Evolutionary conservation across 1,140 invertebrate genomes (phyloP).

Genomic region (Zaprionus kolodkinae): DNA sequence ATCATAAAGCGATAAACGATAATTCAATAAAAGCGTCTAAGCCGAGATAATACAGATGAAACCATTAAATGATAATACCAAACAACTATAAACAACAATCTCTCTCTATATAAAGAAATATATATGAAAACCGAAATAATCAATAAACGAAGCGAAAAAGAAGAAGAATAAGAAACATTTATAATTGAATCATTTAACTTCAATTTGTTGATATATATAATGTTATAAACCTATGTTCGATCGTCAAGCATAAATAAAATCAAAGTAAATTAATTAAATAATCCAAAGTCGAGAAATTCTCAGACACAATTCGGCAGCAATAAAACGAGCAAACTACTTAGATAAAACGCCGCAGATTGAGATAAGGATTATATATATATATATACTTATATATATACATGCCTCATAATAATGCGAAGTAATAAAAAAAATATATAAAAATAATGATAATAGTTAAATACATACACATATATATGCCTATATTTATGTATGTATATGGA

Average conservation of each 20-base stretch:
- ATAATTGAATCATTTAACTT: slow-evolving; percentile 64
- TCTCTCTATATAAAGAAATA: background rate
- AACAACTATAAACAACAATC: slow-evolving; percentile 22
- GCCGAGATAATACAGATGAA: slow-evolving; percentile 23
- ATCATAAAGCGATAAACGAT: slow-evolving; percentile 63
- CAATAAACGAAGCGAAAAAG: slow-evolving; percentile 36
- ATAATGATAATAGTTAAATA: slow-evolving; percentile 35
- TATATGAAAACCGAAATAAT: slow-evolving; percentile 27
- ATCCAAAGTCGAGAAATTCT: slow-evolving; percentile 5
- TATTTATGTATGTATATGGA: slow-evolving; percentile 32
- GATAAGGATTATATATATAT: slow-evolving; percentile 23
- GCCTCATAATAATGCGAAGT: background rate
- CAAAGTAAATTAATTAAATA: slow-evolving; percentile 29
- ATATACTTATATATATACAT: slow-evolving; percentile 23
- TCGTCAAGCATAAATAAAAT: slow-evolving; percentile 33
- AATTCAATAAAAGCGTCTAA: background rate
- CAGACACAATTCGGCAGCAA: slow-evolving; percentile 54
- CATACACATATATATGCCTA: slow-evolving; percentile 28
- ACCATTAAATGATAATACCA: slow-evolving; percentile 44
- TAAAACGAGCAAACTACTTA: slow-evolving; percentile 39
- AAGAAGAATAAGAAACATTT: slow-evolving; percentile 41
- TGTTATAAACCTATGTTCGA: slow-evolving; percentile 46
- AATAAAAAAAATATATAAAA: slow-evolving; percentile 22
- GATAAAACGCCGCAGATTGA: slow-evolving; percentile 36
- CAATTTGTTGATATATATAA: slow-evolving; percentile 70